Base-by-base conservation (phyloP, 2,113 vertebrate species). In the Sprattus sprattus region DNA sequence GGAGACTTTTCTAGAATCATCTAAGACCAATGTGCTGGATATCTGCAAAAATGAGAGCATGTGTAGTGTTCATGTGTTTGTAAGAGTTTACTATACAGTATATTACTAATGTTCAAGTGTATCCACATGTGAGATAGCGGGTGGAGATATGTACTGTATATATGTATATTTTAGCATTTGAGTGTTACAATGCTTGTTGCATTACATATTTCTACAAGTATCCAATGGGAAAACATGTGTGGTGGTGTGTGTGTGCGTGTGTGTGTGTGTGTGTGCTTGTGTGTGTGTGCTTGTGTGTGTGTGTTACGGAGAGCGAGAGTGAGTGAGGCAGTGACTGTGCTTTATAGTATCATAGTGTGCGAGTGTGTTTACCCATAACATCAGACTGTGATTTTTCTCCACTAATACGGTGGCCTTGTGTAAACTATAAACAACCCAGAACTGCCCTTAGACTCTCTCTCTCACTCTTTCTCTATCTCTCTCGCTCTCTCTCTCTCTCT, bases 391-490 rank as follows among this genome's bases (percentile, higher is more conserved):
- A 84, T 82, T 85, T 90, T 88, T 52, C 81, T 84, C 71, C 89
- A 87, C 82, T 84, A 87, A 88, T 90, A 88, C 82, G 28, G 28
- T 6, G 11, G 85, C 82, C 83, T 45, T 90, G 86, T 89, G 75
- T 86, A 89, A 84, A 87, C 82, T 87, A 82, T 91, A 89, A 90
- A 90, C 87, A 88, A 84, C 32, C 82, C 85, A 82, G 81, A n/a
- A 78, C 78, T 86, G 60, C 85, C 82, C 82, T 50, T 60, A n/a
- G 60, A 25, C 60, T 10, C 7, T 71, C 64, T 71, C 28, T 71
- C 64, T 28, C 10, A 10, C 64, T 2, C 64, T 32, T 7, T 71
- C n/a, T 71, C 25, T 28, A 4, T 71, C 64, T 71, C 0, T 57
- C 83, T 82, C 83, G 45, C 85, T 82, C 78, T 75, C 46, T 84